Evolutionary conservation across 2,888 invertebrate genomes (phyloP), one percentile per base, ranked within the genome.

Genomic region (Eupithecia abbreviata): DNA sequence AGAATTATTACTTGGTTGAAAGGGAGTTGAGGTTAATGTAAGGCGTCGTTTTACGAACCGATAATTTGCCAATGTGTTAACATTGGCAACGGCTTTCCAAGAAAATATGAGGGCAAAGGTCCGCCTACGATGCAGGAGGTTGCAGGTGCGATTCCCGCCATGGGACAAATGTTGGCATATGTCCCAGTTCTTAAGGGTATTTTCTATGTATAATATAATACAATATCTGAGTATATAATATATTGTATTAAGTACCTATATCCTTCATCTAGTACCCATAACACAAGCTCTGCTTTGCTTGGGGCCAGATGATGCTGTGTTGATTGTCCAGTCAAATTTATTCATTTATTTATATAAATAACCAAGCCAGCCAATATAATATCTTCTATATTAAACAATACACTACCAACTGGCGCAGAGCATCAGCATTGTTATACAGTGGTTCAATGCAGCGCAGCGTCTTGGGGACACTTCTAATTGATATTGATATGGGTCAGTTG

Each of bases 1-100:
- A 76, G 80, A 80, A 73, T 78, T 81, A 81, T 79, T 81, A 79
- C 80, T 72, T 69, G 77, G 55, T 72, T 68, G 62, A 77, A 74
- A 77, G 58, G 67, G 74, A 71, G 67, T 68, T 49, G 51, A 47
- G 49, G 58, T 62, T 62, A 75, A 68, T 65, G 74, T 71, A 74
- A 49, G 18, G 66, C 15, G 43, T 67, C 55, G 68, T 75, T 75
- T 75, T 73, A 73, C 43, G n/a, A 55, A 67, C 47, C 49, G 65
- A 74, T 77, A 42, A 74, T 41, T 15, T 15, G 42, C 51, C n/a
- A 72, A 69, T 69, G 55, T 69, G n/a, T n/a, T 30, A 68, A 30
- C 30, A 30, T 30, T 30, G 30, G 30, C 30, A 30, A 30, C 30
- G n/a, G 42, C n/a, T 51, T 18, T 55, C n/a, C 55, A 55, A n/a